phyloP scores from a whole-genome alignment of 2,888 invertebrate genomes.

The Polyploca ridens region DNA sequence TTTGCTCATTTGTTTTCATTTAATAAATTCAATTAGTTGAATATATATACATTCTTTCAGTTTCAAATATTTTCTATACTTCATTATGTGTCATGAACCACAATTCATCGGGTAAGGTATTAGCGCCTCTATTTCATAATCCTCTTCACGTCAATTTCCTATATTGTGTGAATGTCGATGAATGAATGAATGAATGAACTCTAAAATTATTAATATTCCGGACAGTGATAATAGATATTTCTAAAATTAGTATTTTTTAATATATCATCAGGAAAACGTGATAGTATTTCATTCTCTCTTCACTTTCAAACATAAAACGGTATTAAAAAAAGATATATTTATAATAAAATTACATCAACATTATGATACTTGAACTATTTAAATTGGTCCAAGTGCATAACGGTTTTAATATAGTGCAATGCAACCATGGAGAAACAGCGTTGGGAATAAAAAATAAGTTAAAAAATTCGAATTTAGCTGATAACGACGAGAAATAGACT shows the following conservation, averaged over 20 bases:
- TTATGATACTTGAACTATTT: background rate
- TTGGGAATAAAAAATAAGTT: background rate
- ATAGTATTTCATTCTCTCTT: too few species aligned
- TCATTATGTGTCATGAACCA: background rate
- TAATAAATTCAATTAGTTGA: background rate
- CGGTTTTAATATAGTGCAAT: background rate
- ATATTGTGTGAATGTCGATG: conserved; percentile 7
- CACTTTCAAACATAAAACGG: too few species aligned
- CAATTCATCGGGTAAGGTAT: background rate
- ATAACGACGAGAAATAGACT: background rate
- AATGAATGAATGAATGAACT: background rate
- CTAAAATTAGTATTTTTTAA: background rate
- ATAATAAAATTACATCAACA: background rate
- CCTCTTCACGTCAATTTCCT: conserved; percentile 21
- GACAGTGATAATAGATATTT: background rate
- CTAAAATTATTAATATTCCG: background rate
- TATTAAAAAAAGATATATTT: too few species aligned
- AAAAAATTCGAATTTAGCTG: background rate
- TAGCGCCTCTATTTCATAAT: conserved; percentile 12
- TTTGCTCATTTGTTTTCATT: too few species aligned
- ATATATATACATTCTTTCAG: background rate
- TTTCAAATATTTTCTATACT: background rate
- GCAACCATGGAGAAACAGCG: background rate
- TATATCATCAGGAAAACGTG: background rate
- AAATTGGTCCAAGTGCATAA: background rate